Conservation (phyloP, 2,888 invertebrate species). For the Steinernema carpocapsae region DNA sequence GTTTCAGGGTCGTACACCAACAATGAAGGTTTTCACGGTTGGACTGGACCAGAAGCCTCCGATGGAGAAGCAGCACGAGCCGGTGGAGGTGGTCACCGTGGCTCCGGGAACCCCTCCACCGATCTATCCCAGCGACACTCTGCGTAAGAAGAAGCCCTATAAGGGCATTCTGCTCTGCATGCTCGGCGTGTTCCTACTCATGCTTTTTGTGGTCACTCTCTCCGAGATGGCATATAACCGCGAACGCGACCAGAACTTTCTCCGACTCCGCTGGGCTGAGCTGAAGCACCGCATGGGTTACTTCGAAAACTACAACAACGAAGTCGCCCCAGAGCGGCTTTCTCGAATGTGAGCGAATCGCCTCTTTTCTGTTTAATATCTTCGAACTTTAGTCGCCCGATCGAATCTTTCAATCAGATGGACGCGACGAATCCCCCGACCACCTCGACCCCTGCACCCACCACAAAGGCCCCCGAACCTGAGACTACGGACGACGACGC, state of each 20-base stretch:
- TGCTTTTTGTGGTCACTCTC: slow-evolving; percentile 60
- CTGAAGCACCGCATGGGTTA: slow-evolving; percentile 62
- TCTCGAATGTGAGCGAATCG: neutral
- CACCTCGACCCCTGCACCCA: neutral
- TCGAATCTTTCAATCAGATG: slow-evolving; percentile 19
- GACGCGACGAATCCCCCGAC: slow-evolving; percentile 1
- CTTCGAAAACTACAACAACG: slow-evolving; percentile 28
- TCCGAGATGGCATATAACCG: slow-evolving; percentile 66
- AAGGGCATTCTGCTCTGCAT: slow-evolving; percentile 62
- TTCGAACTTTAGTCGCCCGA: slow-evolving; percentile 1
- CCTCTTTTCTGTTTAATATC: neutral
- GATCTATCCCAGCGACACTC: slow-evolving; percentile 13
- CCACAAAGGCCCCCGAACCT: slow-evolving; percentile 15
- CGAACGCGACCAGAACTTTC: slow-evolving; percentile 66
- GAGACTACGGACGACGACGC: neutral
- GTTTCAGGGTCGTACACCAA: slow-evolving; percentile 38
- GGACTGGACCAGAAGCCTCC: slow-evolving; percentile 63
- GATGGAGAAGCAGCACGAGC: slow-evolving; percentile 37
- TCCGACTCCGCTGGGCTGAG: slow-evolving; percentile 66
- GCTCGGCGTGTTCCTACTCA: slow-evolving; percentile 61
- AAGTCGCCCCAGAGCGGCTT: neutral
- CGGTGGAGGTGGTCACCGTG: slow-evolving; percentile 8
- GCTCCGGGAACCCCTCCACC: slow-evolving; percentile 17
- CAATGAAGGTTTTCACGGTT: slow-evolving; percentile 67
- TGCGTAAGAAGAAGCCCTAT: slow-evolving; percentile 51